Evolutionary conservation across 2,888 invertebrate genomes (phyloP).

Genomic region (Ormyrus nitidulus): DNA sequence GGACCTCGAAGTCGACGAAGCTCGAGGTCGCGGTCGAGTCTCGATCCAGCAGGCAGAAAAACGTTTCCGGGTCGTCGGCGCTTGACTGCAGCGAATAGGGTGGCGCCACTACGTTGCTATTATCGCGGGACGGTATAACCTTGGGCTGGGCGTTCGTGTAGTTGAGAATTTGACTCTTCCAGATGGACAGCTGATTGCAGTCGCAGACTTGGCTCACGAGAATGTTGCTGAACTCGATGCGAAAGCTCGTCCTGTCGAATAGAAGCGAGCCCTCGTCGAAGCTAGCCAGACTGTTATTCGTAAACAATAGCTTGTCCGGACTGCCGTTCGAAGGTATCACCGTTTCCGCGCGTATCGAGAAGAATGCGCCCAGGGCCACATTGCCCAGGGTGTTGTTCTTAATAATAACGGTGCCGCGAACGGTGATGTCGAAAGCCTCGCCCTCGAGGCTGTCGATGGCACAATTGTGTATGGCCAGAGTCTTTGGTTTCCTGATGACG

Average conservation of each 20-base stretch:
- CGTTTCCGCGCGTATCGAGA: conserved; percentile 77
- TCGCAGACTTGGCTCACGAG: conserved; percentile 80
- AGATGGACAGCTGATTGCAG: conserved; percentile 76
- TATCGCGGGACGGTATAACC: conserved; percentile 60
- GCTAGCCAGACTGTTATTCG: conserved; percentile 80
- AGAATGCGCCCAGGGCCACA: conserved; percentile 80
- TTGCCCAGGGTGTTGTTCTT: conserved; percentile 81
- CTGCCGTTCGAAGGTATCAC: conserved; percentile 66
- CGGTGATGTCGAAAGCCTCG: conserved; percentile 81
- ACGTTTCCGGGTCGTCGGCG: conserved; percentile 68
- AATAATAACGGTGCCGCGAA: conserved; percentile 81
- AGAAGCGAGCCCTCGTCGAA: conserved; percentile 79
- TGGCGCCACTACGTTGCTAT: conserved; percentile 52
- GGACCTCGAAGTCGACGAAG: conserved; percentile 67
- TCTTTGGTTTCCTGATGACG: conserved; percentile 80
- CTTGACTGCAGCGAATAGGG: conserved; percentile 63
- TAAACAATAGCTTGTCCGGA: conserved; percentile 77
- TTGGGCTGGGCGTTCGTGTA: conserved; percentile 69
- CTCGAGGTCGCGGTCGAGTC: conserved; percentile 59
- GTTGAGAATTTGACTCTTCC: conserved; percentile 71
- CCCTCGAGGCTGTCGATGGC: conserved; percentile 79
- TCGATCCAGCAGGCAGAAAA: conserved; percentile 65
- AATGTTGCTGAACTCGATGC: conserved; percentile 79
- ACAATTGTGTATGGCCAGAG: conserved; percentile 80
- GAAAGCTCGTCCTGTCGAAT: conserved; percentile 78